Evolutionary conservation across 1,140 invertebrate genomes (phyloP).

Genomic region (Pogonus chalceus): DNA sequence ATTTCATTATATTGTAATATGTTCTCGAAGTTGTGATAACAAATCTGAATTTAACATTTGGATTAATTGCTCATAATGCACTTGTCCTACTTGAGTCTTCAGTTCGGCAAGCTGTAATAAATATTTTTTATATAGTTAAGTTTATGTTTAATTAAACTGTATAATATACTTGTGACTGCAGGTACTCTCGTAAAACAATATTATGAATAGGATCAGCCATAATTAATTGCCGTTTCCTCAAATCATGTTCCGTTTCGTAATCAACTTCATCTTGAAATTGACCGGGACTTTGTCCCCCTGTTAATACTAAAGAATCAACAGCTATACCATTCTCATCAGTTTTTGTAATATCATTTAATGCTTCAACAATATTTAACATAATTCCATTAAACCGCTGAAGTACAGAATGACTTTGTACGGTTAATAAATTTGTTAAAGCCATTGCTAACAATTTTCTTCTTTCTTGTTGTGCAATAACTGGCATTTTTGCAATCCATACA

Average conservation of each 20-base stretch:
- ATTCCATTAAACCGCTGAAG: conserved; percentile 65
- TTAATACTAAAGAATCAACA: conserved; percentile 39
- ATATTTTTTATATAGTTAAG: conserved; percentile 9
- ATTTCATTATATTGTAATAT: conserved; percentile 41
- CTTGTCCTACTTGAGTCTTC: conserved; percentile 51
- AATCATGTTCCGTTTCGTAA: conserved; percentile 44
- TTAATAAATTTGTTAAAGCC: conserved; percentile 69
- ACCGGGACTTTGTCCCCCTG: conserved; percentile 32
- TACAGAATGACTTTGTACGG: conserved; percentile 54
- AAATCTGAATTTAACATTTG: conserved; percentile 54
- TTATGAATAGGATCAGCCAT: conserved; percentile 59
- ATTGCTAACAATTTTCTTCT: conserved; percentile 72
- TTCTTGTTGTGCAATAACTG: conserved; percentile 63
- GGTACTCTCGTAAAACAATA: conserved; percentile 54
- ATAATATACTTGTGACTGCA: conserved; percentile 51
- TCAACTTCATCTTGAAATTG: conserved; percentile 35
- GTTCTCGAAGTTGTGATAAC: conserved; percentile 52
- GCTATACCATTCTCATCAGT: conserved; percentile 52
- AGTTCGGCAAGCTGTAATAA: conserved; percentile 49
- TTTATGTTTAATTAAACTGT: conserved; percentile 8
- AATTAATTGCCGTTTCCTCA: conserved; percentile 48
- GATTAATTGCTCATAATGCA: conserved; percentile 60
- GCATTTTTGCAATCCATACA: conserved; percentile 71
- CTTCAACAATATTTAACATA: conserved; percentile 67
- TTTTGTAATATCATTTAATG: conserved; percentile 76